A percentile compares a stretch with the other conserved stretches of the same genome.
Conservation (phyloP, 2,797 vertebrate genomes). For the Cuculus canorus region DNA sequence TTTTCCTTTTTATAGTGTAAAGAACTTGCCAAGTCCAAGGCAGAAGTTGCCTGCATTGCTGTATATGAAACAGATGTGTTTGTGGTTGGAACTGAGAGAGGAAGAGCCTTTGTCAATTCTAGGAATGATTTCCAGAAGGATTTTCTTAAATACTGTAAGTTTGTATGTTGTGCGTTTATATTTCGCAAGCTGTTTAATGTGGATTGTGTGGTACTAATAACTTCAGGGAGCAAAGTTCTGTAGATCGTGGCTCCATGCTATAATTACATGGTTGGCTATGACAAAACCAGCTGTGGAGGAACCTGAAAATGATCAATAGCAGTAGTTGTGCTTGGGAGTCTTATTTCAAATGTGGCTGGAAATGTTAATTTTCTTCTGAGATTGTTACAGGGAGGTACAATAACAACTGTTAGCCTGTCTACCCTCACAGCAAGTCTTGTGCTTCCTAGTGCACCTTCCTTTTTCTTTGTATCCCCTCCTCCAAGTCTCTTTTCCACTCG, state of each 20-base stretch:
- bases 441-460: background rate
- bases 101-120: constrained; percentile 79
- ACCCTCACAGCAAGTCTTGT: background rate
- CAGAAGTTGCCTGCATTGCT: constrained; percentile 83
- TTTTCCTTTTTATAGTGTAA: constrained; percentile 76
- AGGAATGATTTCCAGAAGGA: constrained; percentile 83
- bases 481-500: background rate
- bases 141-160: constrained; percentile 84
- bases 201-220: background rate
- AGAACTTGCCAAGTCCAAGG: constrained; percentile 82
- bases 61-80: constrained; percentile 81
- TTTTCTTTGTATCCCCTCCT: background rate
- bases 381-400: background rate
- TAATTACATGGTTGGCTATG: background rate
- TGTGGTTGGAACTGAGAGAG: constrained; percentile 81
- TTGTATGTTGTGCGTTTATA: background rate
- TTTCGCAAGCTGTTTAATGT: background rate
- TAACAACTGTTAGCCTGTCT: background rate
- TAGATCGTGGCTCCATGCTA: accelerated
- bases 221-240: background rate
- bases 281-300: background rate
- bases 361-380: background rate
- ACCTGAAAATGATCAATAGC: background rate
- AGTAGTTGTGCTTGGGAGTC: background rate
- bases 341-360: background rate